Evolutionary conservation across 2,113 vertebrate species (phyloP).

Genomic region (Noturus placidus): DNA sequence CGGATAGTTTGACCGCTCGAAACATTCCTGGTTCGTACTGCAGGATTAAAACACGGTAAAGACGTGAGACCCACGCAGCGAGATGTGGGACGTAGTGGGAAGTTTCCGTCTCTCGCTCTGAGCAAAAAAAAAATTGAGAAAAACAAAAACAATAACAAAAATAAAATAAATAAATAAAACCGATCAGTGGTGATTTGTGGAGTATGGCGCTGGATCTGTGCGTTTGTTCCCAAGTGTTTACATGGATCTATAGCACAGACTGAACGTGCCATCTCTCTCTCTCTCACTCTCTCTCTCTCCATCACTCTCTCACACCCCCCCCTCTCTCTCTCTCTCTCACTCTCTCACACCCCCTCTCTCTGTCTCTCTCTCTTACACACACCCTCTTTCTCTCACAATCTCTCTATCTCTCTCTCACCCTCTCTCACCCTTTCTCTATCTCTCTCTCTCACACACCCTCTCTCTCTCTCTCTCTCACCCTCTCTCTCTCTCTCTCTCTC

Average conservation of each 20-base stretch:
- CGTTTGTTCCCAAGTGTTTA: conserved; percentile 6
- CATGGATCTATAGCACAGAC: conserved; percentile 10
- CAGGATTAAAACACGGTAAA: conserved; percentile 30
- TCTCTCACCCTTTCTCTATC: too few species aligned
- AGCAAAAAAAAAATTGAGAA: neutral
- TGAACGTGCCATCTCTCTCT: neutral
- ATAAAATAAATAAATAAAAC: neutral
- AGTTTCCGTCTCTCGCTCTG: conserved; percentile 3
- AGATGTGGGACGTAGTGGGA: conserved; percentile 17
- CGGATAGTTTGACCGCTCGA: conserved; percentile 22
- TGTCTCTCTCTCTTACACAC: conserved; percentile 6
- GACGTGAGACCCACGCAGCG: conserved; percentile 36
- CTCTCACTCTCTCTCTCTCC: neutral
- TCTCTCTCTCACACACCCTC: too few species aligned
- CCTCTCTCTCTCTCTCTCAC: too few species aligned
- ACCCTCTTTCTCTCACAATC: too few species aligned
- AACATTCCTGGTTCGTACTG: neutral
- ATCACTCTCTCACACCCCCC: too few species aligned
- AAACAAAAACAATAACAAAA: neutral
- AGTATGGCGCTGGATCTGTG: neutral
- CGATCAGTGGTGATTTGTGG: conserved; percentile 3
- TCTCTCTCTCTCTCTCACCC: neutral
- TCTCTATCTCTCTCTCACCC: neutral
- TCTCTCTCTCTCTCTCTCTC: too few species aligned
- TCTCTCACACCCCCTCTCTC: too few species aligned